phyloP scores from a whole-genome alignment of 2,797 vertebrate species.

The Silurus lanzhouensis region DNA sequence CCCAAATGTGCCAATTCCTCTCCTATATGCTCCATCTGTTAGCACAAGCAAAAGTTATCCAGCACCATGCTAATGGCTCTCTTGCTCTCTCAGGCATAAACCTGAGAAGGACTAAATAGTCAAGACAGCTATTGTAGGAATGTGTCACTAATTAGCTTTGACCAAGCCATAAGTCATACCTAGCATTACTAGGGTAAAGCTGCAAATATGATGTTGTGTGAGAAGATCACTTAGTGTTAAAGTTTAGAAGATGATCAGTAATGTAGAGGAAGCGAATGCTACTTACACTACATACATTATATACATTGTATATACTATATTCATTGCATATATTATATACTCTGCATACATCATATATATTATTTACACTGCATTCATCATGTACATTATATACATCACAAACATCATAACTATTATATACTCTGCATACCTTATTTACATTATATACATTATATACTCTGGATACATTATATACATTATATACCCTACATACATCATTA shows the following conservation, averaged over 20 bases:
- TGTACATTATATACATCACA: background rate
- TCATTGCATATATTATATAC: background rate
- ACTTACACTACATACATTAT: too few species aligned
- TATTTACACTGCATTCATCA: too few species aligned
- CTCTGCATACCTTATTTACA: background rate
- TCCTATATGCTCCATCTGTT: slow-evolving; percentile 64
- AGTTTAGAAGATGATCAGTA: slow-evolving; percentile 63
- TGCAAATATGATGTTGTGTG: slow-evolving; percentile 68
- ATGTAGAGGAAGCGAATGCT: background rate
- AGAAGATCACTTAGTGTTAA: slow-evolving; percentile 68
- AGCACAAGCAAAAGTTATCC: slow-evolving; percentile 24
- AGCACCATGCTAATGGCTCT: slow-evolving; percentile 33
- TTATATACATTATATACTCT: background rate
- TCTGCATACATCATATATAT: background rate
- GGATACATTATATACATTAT: background rate
- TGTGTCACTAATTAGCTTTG: slow-evolving; percentile 39
- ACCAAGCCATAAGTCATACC: slow-evolving; percentile 40
- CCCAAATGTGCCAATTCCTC: background rate
- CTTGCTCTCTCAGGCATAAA: background rate
- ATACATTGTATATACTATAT: background rate
- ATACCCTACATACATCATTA: background rate
- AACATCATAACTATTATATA: too few species aligned
- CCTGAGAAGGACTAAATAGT: slow-evolving; percentile 27
- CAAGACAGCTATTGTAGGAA: background rate
- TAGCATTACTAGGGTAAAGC: slow-evolving; percentile 45